phyloP scores from a whole-genome alignment of 92 coral and sea anemone species.

The Isaurus tuberculatus region DNA sequence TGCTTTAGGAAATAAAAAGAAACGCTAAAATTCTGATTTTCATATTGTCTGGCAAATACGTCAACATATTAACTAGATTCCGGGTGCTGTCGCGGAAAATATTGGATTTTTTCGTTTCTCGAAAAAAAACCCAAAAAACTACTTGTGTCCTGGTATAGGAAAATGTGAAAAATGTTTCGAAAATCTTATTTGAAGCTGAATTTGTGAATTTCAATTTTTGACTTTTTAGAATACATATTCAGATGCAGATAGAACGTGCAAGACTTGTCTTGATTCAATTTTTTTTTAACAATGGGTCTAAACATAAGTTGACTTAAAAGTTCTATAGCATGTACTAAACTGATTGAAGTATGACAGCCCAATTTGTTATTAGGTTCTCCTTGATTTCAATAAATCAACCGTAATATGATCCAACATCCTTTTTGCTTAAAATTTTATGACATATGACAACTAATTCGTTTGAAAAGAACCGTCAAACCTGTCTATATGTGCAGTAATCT shows the following conservation, averaged over 20 bases:
- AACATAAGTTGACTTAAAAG: not conserved
- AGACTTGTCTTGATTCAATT: not conserved
- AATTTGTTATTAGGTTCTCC: not conserved
- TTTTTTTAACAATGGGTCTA: not conserved
- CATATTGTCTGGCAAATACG: not conserved
- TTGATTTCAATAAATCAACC: not conserved
- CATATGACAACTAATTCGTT: not conserved
- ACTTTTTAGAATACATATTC: not conserved
- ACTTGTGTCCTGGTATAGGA: no score
- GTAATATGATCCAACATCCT: slow-evolving; percentile 38
- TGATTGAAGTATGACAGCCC: slow-evolving; percentile 8
- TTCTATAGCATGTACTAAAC: not conserved
- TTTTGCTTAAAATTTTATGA: not conserved
- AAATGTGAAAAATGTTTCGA: not conserved
- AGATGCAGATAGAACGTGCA: not conserved
- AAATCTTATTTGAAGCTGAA: not conserved
- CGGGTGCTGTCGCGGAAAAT: not conserved
- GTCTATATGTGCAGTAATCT: not conserved
- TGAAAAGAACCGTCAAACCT: not conserved
- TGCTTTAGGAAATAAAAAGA: not conserved
- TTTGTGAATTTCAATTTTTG: not conserved
- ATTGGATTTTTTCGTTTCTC: not conserved
- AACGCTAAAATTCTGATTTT: not conserved
- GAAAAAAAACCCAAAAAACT: not conserved
- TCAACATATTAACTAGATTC: slow-evolving; percentile 17